phyloP scores from a whole-genome alignment of 2,113 vertebrate species.

The Rhynchomys soricoides region DNA sequence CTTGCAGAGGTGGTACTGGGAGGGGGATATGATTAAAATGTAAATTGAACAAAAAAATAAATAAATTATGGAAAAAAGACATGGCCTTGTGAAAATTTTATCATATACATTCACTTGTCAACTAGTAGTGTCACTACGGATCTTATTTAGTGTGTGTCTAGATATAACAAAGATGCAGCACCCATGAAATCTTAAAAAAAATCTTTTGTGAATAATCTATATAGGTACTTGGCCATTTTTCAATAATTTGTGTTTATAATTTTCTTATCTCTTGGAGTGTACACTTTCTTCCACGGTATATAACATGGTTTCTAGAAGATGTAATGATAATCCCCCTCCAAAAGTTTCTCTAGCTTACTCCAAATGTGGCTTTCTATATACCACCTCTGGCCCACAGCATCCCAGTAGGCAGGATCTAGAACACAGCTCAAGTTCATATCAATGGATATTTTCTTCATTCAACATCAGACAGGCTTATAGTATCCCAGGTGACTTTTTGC shows the following conservation, averaged over 20 bases:
- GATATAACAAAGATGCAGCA: neutral
- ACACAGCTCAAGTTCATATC: neutral
- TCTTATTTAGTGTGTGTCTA: neutral
- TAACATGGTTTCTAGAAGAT: neutral
- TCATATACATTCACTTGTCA: neutral
- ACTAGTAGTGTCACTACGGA: neutral
- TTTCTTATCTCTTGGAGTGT: neutral
- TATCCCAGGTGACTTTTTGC: neutral
- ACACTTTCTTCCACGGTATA: neutral
- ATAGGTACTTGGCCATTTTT: neutral
- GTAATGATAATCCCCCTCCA: neutral
- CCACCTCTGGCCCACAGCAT: neutral
- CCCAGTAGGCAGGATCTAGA: neutral
- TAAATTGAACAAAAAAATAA: no score
- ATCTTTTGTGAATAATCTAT: constrained; percentile 1
- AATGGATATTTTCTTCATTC: neutral
- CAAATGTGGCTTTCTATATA: neutral
- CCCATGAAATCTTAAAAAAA: neutral
- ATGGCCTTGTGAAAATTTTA: neutral
- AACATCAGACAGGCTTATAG: neutral
- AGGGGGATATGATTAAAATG: no score
- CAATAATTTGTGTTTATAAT: neutral
- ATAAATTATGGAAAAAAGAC: no score
- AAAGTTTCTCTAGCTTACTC: neutral
- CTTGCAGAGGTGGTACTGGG: no score